Evolutionary conservation across 2,113 vertebrate species (phyloP).

Genomic region (Scartelaos histophorus): DNA sequence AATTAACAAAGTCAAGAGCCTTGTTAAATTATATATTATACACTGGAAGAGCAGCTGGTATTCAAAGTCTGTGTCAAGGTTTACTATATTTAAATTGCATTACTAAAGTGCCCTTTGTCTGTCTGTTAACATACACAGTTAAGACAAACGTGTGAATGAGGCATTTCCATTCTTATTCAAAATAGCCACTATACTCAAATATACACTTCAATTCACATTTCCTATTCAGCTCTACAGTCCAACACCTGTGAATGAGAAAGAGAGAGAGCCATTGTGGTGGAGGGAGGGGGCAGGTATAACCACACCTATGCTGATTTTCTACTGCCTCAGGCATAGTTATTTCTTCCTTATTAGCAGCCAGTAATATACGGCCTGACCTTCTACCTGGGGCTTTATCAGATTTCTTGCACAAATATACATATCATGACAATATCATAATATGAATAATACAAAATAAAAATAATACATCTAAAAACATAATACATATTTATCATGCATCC

Average conservation of each 20-base stretch:
- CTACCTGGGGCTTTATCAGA: constrained; percentile 15
- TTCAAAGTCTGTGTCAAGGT: constrained; percentile 1
- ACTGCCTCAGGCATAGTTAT: constrained; percentile 78
- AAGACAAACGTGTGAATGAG: constrained; percentile 14
- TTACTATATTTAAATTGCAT: constrained; percentile 44
- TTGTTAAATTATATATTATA: neutral
- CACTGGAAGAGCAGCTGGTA: constrained; percentile 2
- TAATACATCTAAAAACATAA: neutral
- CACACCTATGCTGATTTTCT: constrained; percentile 82
- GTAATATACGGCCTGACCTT: constrained; percentile 47
- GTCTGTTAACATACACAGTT: neutral
- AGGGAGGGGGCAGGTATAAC: constrained; percentile 64
- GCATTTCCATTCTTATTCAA: constrained; percentile 21
- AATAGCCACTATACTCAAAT: neutral
- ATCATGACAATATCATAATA: neutral
- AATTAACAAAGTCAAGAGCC: neutral
- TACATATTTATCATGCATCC: neutral
- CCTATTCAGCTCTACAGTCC: constrained; percentile 28
- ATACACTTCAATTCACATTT: constrained; percentile 41
- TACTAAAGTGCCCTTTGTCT: neutral
- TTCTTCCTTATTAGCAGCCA: constrained; percentile 54
- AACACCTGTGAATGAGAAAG: constrained; percentile 54
- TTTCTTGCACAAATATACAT: neutral
- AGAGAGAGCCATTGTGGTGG: constrained; percentile 51
- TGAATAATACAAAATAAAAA: neutral